A percentile compares a stretch with the other conserved stretches of the same genome.
phyloP scores from a whole-genome alignment of 2,797 vertebrate species.

The Muscicapa striata region DNA sequence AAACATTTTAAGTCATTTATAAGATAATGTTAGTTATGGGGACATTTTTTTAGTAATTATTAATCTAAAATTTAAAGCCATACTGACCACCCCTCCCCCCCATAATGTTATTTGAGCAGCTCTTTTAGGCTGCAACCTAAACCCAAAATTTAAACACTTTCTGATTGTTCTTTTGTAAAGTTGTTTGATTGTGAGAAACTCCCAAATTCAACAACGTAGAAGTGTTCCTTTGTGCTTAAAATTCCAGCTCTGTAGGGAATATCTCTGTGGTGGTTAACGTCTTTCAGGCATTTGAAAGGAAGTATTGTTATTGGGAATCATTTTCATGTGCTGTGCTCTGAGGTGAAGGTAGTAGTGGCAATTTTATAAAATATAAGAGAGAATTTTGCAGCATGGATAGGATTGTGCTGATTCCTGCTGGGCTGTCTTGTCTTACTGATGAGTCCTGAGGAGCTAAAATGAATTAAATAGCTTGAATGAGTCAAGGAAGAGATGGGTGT shows the following conservation, averaged over 20 bases:
- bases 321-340: neutral
- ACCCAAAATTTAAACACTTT: neutral
- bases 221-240: neutral
- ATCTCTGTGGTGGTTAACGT: neutral
- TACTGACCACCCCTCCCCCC: fast-evolving
- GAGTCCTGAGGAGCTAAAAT: neutral
- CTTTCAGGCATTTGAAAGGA: neutral
- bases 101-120: neutral
- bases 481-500: neutral
- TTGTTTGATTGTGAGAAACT: neutral
- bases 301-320: neutral
- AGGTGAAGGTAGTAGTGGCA: neutral
- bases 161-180: neutral
- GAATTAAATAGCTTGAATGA: neutral
- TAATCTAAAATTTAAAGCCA: neutral
- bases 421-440: neutral
- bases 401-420: neutral
- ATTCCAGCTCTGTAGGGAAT: neutral
- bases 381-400: neutral
- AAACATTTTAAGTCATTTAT: neutral
- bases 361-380: neutral
- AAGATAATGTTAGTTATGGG: neutral
- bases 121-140: neutral
- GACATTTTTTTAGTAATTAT: neutral
- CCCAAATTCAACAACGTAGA: neutral